A percentile compares a stretch with the other conserved stretches of the same genome.
Conservation (phyloP, 2,113 vertebrate genomes). For the Vulpes lagopus region DNA sequence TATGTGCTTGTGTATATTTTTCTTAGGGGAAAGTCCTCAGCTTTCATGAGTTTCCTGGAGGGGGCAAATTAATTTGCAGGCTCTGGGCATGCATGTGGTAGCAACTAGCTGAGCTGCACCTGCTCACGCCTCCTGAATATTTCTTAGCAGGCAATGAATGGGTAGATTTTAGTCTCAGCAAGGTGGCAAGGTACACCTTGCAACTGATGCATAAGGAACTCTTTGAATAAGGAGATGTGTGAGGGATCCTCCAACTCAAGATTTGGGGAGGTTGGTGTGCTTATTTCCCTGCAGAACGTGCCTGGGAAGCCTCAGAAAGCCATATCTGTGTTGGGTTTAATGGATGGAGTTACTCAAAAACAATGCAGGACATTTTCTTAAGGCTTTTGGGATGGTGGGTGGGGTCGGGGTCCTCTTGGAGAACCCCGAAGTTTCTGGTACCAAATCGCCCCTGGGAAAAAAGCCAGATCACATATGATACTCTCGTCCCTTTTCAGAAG, state of each 20-base stretch:
- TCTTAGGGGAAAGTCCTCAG: neutral
- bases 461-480: fast-evolving
- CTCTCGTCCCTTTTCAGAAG: neutral
- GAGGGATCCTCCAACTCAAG: neutral
- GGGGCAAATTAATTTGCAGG: too few species aligned
- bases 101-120: fast-evolving
- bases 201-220: neutral
- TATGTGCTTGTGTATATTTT: neutral
- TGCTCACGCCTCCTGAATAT: fast-evolving
- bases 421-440: neutral
- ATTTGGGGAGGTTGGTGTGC: fast-evolving
- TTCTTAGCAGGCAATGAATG: fast-evolving
- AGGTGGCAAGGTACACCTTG: neutral
- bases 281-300: neutral
- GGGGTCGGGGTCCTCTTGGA: neutral
- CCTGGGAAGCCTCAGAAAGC: neutral
- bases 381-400: neutral
- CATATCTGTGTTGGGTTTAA: neutral
- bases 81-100: neutral
- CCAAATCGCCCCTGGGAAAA: fast-evolving
- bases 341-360: too few species aligned
- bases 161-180: neutral
- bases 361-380: fast-evolving
- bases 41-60: neutral
- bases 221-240: neutral